phyloP scores from a whole-genome alignment of 2,797 vertebrate genomes.

The Onychomys leucogaster region DNA sequence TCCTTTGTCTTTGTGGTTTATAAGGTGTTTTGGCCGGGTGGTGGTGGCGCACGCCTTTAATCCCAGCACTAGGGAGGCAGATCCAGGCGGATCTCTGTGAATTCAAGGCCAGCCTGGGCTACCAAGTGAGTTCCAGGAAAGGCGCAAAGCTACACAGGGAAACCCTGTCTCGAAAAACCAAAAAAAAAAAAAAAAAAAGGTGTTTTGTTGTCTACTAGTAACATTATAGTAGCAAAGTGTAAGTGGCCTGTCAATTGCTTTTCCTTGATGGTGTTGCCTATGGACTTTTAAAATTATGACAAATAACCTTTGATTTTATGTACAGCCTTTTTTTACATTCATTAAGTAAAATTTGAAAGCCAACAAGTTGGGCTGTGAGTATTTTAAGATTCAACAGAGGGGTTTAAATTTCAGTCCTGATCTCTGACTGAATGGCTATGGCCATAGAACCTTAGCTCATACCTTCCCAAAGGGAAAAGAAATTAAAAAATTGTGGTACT shows the following conservation, averaged over 20 bases:
- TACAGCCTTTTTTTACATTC: not conserved
- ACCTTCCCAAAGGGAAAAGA: not conserved
- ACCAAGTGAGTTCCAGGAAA: no score
- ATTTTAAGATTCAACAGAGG: not conserved
- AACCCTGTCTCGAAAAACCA: no score
- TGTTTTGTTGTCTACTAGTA: not conserved
- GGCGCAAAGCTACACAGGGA: no score
- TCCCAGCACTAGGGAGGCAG: no score
- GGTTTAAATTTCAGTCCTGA: not conserved
- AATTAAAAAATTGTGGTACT: not conserved
- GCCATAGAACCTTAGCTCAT: not conserved
- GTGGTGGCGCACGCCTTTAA: no score
- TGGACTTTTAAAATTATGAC: slow-evolving; percentile 11
- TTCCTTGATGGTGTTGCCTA: slow-evolving; percentile 22
- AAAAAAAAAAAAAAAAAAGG: no score
- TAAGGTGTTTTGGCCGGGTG: no score
- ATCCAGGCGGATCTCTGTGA: no score
- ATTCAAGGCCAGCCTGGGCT: no score
- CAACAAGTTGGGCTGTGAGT: not conserved
- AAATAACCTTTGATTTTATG: slow-evolving; percentile 1
- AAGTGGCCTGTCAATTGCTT: not conserved
- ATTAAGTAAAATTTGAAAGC: slow-evolving; percentile 3
- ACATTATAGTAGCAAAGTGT: not conserved
- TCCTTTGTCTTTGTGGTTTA: not conserved
- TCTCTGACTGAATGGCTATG: not conserved